These are phyloP conservation scores for Drosophila cracens DNA, from an alignment of 2,888 invertebrate genomes.

Conservation along the genomic window DNA sequence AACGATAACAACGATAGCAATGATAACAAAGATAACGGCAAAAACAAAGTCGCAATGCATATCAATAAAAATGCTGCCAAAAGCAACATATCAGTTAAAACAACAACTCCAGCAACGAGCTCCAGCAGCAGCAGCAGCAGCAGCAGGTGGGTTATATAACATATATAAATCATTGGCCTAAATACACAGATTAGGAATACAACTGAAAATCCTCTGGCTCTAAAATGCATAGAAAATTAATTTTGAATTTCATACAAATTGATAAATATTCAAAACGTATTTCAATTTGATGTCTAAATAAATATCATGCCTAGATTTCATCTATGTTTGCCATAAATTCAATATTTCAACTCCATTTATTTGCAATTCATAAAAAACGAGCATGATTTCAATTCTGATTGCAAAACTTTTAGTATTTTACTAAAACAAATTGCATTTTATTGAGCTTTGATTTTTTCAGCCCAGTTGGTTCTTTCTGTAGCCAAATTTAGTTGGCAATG, in stretches of 20 bases:
- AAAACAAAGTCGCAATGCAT: slow-evolving; percentile 53
- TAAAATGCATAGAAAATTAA: background rate
- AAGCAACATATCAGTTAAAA: slow-evolving; percentile 53
- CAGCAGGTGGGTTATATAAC: slow-evolving; percentile 33
- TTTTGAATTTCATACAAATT: background rate
- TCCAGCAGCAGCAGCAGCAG: slow-evolving; percentile 30
- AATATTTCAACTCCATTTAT: background rate
- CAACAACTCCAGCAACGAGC: slow-evolving; percentile 34
- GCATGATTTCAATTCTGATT: background rate
- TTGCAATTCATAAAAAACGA: background rate
- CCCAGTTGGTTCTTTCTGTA: background rate
- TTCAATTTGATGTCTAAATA: background rate
- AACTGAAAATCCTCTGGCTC: background rate
- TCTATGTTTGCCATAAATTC: background rate
- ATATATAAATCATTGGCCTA: background rate
- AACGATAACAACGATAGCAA: slow-evolving; percentile 42
- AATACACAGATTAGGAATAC: background rate
- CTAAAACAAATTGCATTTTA: background rate
- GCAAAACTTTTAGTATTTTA: background rate
- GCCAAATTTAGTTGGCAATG: background rate
- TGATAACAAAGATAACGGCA: slow-evolving; percentile 27
- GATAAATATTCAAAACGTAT: background rate
- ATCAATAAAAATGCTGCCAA: slow-evolving; percentile 54
- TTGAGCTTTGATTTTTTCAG: background rate
- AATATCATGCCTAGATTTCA: background rate